Conservation (phyloP, 2,797 vertebrate genomes). For the Periophthalmus magnuspinnatus region DNA sequence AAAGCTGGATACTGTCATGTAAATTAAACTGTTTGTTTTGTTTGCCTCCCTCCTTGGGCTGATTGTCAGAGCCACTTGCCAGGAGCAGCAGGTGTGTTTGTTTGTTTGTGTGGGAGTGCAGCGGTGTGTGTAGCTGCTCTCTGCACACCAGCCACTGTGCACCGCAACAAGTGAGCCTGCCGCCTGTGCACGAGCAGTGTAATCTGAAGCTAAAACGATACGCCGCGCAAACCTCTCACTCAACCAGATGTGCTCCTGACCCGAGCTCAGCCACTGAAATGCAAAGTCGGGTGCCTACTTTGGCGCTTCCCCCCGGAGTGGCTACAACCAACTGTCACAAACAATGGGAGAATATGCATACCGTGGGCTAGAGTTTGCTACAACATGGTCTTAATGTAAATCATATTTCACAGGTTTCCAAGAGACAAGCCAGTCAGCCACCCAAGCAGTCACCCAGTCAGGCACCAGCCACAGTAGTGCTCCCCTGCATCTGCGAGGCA, state of each 20-base stretch:
- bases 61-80: slow-evolving; percentile 71
- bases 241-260: slow-evolving; percentile 79
- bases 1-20: slow-evolving; percentile 73
- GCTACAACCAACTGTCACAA: slow-evolving; percentile 78
- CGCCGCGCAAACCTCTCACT: slow-evolving; percentile 59
- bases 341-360: slow-evolving; percentile 75
- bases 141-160: slow-evolving; percentile 44
- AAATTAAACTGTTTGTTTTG: slow-evolving; percentile 77
- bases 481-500: slow-evolving; percentile 44
- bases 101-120: slow-evolving; percentile 75
- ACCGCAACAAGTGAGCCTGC: slow-evolving; percentile 70
- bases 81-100: slow-evolving; percentile 76
- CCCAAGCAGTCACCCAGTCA: slow-evolving; percentile 54
- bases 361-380: slow-evolving; percentile 71
- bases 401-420: slow-evolving; percentile 71
- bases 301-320: slow-evolving; percentile 52
- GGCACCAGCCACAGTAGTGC: slow-evolving; percentile 33
- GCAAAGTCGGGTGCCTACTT: slow-evolving; percentile 71
- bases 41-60: slow-evolving; percentile 68
- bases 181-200: slow-evolving; percentile 19
- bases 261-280: slow-evolving; percentile 74
- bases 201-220: slow-evolving; percentile 57
- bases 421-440: slow-evolving; percentile 68
- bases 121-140: slow-evolving; percentile 59
- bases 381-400: slow-evolving; percentile 78